Conservation (phyloP, 2,888 invertebrate species). For the Parthenolecanium corni region DNA sequence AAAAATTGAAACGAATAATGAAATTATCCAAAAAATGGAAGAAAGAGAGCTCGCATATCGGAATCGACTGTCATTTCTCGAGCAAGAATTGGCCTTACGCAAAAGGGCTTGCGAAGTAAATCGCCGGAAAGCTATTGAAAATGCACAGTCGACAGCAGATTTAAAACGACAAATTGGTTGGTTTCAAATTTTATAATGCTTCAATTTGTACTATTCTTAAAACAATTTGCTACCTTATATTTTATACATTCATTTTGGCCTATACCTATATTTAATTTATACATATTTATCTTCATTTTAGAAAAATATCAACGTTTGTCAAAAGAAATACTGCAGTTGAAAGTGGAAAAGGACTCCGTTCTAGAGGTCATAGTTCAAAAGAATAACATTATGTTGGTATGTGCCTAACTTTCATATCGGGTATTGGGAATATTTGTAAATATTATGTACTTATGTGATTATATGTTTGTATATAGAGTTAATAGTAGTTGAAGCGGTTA, state of each 20-base stretch:
- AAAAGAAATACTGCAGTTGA: constrained; percentile 92
- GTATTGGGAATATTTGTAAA: too few species aligned
- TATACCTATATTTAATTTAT: too few species aligned
- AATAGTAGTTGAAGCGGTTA: too few species aligned
- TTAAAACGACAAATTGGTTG: constrained; percentile 82
- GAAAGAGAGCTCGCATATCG: constrained; percentile 90
- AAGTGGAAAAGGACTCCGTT: constrained; percentile 90
- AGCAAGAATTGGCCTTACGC: constrained; percentile 81
- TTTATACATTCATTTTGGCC: too few species aligned
- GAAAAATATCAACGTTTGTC: constrained; percentile 97
- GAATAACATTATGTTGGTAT: constrained; percentile 78
- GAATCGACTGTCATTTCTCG: constrained; percentile 79
- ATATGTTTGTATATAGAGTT: too few species aligned
- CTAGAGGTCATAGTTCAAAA: constrained; percentile 93
- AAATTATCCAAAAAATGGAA: constrained; percentile 84
- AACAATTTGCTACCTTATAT: not conserved
- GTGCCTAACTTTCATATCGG: too few species aligned
- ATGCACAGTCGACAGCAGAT: constrained; percentile 93
- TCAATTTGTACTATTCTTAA: not conserved
- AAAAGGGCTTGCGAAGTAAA: constrained; percentile 98
- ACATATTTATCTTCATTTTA: constrained; percentile 39
- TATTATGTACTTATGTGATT: too few species aligned
- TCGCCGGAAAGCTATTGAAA: constrained; percentile 93
- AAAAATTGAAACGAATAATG: constrained; percentile 91
- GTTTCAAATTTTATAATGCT: constrained; percentile 11